phyloP scores from a whole-genome alignment of 2,888 invertebrate genomes.

The Ophion ellenae region DNA sequence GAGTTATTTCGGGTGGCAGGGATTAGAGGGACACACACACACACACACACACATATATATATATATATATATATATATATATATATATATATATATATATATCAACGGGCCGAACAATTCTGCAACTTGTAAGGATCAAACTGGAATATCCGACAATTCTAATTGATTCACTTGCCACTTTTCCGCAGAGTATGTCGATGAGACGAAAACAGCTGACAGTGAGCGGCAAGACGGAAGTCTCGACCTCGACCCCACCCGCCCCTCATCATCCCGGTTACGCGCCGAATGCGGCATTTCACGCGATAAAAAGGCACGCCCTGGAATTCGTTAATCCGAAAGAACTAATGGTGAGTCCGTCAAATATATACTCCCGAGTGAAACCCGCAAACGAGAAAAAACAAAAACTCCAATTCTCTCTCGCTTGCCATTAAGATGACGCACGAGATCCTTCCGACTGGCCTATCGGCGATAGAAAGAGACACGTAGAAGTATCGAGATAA shows the following conservation, averaged over 20 bases:
- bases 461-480: slow-evolving; percentile 19
- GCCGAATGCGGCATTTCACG: slow-evolving; percentile 97
- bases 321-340: slow-evolving; percentile 96
- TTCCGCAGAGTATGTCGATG: slow-evolving; percentile 77
- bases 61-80: too few species aligned
- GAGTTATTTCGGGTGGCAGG: too few species aligned
- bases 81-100: too few species aligned
- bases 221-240: slow-evolving; percentile 81
- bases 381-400: not conserved
- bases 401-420: not conserved
- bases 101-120: not conserved
- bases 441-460: slow-evolving; percentile 14
- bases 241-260: slow-evolving; percentile 85
- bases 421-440: not conserved
- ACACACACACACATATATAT: too few species aligned
- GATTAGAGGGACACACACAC: too few species aligned
- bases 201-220: slow-evolving; percentile 80
- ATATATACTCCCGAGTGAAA: not conserved
- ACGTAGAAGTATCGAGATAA: slow-evolving; percentile 41
- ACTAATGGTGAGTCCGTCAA: slow-evolving; percentile 88
- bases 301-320: slow-evolving; percentile 97
- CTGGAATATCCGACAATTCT: not conserved
- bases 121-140: not conserved
- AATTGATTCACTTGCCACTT: slow-evolving; percentile 33
- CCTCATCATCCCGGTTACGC: slow-evolving; percentile 94